Conservation (phyloP, 2,888 invertebrate genomes). For the Drosophila kuntzei region DNA sequence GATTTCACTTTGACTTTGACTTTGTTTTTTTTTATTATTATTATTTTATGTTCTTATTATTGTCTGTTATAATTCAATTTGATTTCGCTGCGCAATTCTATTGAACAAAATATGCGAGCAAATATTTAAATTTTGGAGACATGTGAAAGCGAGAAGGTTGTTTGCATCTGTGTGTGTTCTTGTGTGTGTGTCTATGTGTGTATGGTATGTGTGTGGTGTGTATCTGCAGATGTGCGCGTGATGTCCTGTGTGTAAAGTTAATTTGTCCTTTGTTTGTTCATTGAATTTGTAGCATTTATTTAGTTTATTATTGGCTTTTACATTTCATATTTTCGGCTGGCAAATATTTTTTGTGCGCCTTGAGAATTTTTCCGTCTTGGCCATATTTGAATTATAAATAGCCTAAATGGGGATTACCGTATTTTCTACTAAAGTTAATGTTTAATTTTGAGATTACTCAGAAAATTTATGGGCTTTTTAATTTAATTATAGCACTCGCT, state of each 20-base stretch:
- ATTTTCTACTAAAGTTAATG: constrained; percentile 21
- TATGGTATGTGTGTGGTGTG: neutral
- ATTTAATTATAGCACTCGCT: constrained; percentile 10
- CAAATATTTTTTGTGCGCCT: constrained; percentile 15
- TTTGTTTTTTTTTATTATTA: constrained; percentile 18
- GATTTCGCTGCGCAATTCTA: constrained; percentile 36
- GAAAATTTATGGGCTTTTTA: constrained; percentile 1
- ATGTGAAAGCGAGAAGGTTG: constrained; percentile 28
- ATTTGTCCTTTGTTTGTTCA: constrained; percentile 51
- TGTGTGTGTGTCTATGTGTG: neutral
- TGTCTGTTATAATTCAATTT: constrained; percentile 62
- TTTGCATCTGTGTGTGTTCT: constrained; percentile 5
- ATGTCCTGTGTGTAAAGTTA: constrained; percentile 31
- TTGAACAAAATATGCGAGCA: constrained; percentile 36
- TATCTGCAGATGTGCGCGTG: constrained; percentile 4
- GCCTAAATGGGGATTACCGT: constrained; percentile 12
- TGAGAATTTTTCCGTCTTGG: neutral
- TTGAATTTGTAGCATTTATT: constrained; percentile 50
- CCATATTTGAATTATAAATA: constrained; percentile 30
- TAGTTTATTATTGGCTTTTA: constrained; percentile 52
- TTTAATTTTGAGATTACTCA: constrained; percentile 18
- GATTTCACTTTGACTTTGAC: constrained; percentile 44
- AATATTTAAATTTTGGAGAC: constrained; percentile 59
- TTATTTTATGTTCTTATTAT: constrained; percentile 52
- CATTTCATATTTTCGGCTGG: constrained; percentile 26